Evolutionary conservation across 2,113 vertebrate genomes (phyloP).

Genomic region (Colius striatus): DNA sequence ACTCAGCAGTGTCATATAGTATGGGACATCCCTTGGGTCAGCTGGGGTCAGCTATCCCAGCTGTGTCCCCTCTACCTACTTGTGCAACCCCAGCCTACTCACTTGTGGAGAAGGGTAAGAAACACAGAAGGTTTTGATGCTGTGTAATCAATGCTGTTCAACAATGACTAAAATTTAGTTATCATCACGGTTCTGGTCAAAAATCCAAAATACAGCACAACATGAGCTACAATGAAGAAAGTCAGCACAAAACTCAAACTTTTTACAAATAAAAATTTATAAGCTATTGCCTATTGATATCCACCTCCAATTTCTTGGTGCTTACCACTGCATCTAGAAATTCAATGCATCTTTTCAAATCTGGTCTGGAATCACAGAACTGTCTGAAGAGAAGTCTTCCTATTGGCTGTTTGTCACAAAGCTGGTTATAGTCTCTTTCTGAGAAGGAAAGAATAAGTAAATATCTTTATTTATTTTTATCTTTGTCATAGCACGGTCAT

Average conservation of each 20-base stretch:
- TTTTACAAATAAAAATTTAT: neutral
- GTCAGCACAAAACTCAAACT: neutral
- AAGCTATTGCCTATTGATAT: neutral
- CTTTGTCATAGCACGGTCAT: neutral
- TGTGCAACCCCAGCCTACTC: neutral
- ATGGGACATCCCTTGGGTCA: neutral
- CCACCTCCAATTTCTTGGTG: neutral
- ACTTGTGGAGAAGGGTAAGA: neutral
- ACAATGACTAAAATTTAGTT: neutral
- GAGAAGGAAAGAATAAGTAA: neutral
- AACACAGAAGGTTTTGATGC: neutral
- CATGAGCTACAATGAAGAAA: neutral
- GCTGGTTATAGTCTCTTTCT: conserved; percentile 89
- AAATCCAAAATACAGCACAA: neutral
- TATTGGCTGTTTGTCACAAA: conserved; percentile 92
- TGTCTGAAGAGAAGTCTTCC: conserved; percentile 91
- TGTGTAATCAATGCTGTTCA: neutral
- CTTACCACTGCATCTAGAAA: conserved; percentile 94
- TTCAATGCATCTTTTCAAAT: conserved; percentile 85
- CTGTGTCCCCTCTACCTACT: neutral
- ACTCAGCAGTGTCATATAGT: neutral
- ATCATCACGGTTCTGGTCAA: neutral
- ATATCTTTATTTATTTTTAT: neutral
- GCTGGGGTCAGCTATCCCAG: neutral
- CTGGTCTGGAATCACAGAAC: conserved; percentile 86